Percentiles rank a stretch among this genome's conserved stretches.
phyloP scores from a whole-genome alignment of 1,140 invertebrate species.

The Anadara kagoshimensis region DNA sequence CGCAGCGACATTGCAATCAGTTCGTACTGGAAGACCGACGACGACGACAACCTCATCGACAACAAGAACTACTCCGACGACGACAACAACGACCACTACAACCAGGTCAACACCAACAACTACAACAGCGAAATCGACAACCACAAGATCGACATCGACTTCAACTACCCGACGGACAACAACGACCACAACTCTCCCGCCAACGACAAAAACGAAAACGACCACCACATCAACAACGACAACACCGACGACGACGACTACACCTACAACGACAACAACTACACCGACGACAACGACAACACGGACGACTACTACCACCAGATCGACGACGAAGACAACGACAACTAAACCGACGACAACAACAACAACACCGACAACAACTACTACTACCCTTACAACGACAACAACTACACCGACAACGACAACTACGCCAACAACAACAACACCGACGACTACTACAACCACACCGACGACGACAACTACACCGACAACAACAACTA shows the following conservation, averaged over 20 bases:
- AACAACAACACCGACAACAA: slow-evolving; percentile 10
- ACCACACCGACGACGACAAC: slow-evolving; percentile 3
- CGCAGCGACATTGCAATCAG: too few relatives aligned
- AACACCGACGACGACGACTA: neutral
- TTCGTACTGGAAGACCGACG: neutral
- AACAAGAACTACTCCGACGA: too few relatives aligned
- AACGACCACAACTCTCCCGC: neutral
- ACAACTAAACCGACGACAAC: slow-evolving; percentile 18
- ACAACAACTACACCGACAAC: neutral
- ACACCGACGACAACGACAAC: neutral
- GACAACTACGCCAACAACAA: neutral
- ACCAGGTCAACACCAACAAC: slow-evolving; percentile 1
- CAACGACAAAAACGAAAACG: neutral
- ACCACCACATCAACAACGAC: slow-evolving; percentile 1
- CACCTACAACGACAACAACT: neutral
- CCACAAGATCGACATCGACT: neutral
- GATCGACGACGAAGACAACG: slow-evolving; percentile 14
- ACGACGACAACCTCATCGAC: neutral
- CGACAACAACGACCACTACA: neutral
- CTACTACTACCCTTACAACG: slow-evolving; percentile 5
- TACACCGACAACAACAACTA: neutral
- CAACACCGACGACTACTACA: slow-evolving; percentile 5
- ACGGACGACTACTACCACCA: slow-evolving; percentile 1
- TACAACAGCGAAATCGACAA: neutral
- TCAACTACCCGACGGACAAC: neutral